A percentile compares a stretch with the other conserved stretches of the same genome.
These are phyloP conservation scores for Prenolepis imparis DNA, from an alignment of 2,888 invertebrate genomes.

Conservation along the genomic window DNA sequence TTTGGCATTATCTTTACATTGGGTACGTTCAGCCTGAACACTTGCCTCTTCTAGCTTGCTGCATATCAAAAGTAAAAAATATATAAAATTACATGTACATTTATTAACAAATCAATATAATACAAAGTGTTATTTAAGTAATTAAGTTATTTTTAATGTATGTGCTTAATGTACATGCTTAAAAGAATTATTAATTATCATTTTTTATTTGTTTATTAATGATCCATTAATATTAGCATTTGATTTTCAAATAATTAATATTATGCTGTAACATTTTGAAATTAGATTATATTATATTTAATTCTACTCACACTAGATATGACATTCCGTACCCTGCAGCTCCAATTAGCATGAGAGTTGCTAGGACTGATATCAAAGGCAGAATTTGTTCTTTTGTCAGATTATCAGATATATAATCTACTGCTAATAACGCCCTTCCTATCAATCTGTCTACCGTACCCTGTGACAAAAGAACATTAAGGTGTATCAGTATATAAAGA, in stretches of 20 bases:
- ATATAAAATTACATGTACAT: background rate
- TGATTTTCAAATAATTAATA: slow-evolving; percentile 50
- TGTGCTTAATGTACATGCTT: background rate
- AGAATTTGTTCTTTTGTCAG: slow-evolving; percentile 92
- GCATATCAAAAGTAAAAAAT: slow-evolving; percentile 1
- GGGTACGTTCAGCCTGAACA: slow-evolving; percentile 87
- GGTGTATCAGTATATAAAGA: background rate
- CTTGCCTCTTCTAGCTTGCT: slow-evolving; percentile 89
- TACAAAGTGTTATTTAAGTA: background rate
- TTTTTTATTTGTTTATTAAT: background rate
- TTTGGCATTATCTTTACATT: slow-evolving; percentile 87
- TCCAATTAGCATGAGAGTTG: slow-evolving; percentile 92
- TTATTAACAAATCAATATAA: background rate
- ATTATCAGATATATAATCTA: slow-evolving; percentile 91
- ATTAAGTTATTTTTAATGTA: background rate
- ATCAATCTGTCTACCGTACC: slow-evolving; percentile 91
- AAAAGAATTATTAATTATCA: background rate
- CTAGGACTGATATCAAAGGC: slow-evolving; percentile 92
- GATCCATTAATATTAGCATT: slow-evolving; percentile 3
- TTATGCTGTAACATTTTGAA: background rate
- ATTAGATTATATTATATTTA: slow-evolving; percentile 14
- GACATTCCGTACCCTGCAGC: slow-evolving; percentile 95
- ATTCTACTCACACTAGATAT: slow-evolving; percentile 90
- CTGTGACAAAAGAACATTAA: slow-evolving; percentile 72
- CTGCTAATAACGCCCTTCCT: slow-evolving; percentile 89